Percentiles rank a stretch among this genome's conserved stretches.
phyloP scores from a whole-genome alignment of 1,140 invertebrate genomes.

The Cherax quadricarinatus region DNA sequence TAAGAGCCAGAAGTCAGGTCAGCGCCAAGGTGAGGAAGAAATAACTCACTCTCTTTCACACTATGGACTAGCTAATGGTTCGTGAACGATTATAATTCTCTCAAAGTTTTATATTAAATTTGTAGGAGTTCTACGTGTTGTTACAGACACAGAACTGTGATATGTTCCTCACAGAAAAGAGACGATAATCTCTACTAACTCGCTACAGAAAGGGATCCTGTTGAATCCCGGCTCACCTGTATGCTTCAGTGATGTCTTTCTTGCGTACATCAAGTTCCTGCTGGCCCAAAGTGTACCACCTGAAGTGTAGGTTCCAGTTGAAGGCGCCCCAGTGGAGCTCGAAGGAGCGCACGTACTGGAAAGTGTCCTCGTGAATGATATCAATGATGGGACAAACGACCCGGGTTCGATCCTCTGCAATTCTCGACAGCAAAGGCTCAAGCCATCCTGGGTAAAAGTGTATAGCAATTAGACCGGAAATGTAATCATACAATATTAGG shows the following conservation, averaged over 20 bases:
- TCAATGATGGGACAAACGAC: conserved; percentile 97
- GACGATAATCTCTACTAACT: too few relatives aligned
- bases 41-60: too few relatives aligned
- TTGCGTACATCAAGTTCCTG: conserved; percentile 78
- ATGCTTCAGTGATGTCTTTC: conserved; percentile 84
- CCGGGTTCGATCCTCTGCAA: conserved; percentile 84
- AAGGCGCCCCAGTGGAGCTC: conserved; percentile 97
- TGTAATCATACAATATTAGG: too few relatives aligned
- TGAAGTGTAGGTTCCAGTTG: conserved; percentile 97
- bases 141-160: too few relatives aligned
- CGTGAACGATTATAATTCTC: too few relatives aligned
- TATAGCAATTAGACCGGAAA: neutral
- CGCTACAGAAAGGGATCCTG: too few relatives aligned
- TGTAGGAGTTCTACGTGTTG: too few relatives aligned
- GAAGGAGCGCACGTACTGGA: conserved; percentile 92
- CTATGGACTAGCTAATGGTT: too few relatives aligned
- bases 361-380: conserved; percentile 94
- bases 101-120: too few relatives aligned
- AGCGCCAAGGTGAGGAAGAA: too few relatives aligned
- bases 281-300: conserved; percentile 84
- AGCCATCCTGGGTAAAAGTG: conserved; percentile 85
- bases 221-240: conserved; percentile 77
- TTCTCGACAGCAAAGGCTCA: conserved; percentile 88
- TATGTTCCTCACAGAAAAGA: too few relatives aligned
- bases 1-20: too few relatives aligned